Base-by-base conservation (phyloP, 1,140 invertebrate species). In the Drosophila hydei region DNA sequence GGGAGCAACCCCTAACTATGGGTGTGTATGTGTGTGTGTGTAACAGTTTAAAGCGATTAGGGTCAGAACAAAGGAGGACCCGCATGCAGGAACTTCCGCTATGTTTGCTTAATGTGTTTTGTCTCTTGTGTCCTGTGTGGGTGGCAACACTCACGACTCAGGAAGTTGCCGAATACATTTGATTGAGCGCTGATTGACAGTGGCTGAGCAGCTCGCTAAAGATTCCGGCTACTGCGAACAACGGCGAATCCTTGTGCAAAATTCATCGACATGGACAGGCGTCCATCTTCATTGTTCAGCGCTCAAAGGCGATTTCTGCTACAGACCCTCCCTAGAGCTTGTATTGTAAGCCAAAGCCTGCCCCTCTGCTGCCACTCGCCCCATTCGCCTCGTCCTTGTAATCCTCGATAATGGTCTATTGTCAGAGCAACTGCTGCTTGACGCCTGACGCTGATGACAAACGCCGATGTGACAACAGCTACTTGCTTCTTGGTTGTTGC, bases 101-200 rank as follows among this genome's bases (percentile, higher is more conserved):
- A 16, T 21, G 51, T 45, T 51, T 63, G 50, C 9, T 30, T 12
- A 38, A 80, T 80, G 78, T 80, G 50, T 76, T 51, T 21, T 48
- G 36, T 51, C 27, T 12, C 30, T n/a, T 48, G 16, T 27, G 56
- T 47, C 27, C 75, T 40, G 79, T 77, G 71, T 83, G 79, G 75
- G 79, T 75, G 75, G 65, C 55, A 48, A 48, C 64, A 18, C 52
- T 48, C 79, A 33, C 12, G 30, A 12, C 30, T 33, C 30, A 33
- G 81, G 81, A 87, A 88, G 81, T 87, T 87, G 74, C 83, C 81
- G 72, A 87, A 85, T 81, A 72, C 77, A 61, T 77, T 87, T 88
- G 81, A 85, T 85, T 85, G 74, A 85, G 74, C 81, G 71, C 69
- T 85, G 80, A 85, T 85, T 87, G 81, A 87, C 74, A 87, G 75